Conservation (phyloP, 2,797 vertebrate species). For the Mergus octosetaceus region DNA sequence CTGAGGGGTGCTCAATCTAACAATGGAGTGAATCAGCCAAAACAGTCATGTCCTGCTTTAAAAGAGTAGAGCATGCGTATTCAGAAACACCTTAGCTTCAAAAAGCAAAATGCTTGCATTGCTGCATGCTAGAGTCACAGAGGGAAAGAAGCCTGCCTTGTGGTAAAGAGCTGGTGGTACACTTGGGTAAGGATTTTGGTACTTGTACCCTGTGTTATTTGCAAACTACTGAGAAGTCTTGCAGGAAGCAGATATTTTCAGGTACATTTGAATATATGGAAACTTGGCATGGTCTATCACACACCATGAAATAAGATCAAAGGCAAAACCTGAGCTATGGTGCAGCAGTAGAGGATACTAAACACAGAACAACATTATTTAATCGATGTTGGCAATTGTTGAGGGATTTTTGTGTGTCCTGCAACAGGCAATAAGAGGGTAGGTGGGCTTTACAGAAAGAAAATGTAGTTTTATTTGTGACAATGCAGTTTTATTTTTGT, state of each 20-base stretch:
- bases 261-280: not conserved
- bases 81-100: constrained; percentile 25
- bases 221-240: not conserved
- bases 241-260: not conserved
- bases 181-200: not conserved
- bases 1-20: constrained; percentile 32
- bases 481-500: not conserved
- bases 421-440: not conserved
- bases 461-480: not conserved
- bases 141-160: not conserved
- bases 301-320: not conserved
- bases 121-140: not conserved
- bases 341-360: not conserved
- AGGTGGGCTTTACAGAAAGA: not conserved
- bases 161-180: not conserved
- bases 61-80: constrained; percentile 19
- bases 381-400: not conserved
- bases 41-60: constrained; percentile 30
- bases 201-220: not conserved
- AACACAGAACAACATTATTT: not conserved
- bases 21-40: constrained; percentile 56
- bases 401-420: no score
- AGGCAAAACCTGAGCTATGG: not conserved
- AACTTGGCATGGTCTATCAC: not conserved
- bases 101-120: constrained; percentile 3